Base-by-base conservation (phyloP, 1,140 invertebrate species). In the Whitmania pigra region DNA sequence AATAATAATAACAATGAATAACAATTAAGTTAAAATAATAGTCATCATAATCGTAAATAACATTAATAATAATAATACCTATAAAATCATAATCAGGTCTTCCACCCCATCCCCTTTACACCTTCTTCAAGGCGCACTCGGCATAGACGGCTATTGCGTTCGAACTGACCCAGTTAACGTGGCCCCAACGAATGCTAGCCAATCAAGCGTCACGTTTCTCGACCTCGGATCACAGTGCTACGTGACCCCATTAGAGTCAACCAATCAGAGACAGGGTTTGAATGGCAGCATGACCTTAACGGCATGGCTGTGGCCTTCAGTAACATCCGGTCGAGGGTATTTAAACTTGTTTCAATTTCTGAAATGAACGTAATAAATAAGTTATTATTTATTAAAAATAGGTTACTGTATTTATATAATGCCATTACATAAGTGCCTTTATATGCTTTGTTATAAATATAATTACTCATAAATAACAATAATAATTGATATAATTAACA, bases 151-250 rank as follows among this genome's bases (percentile, higher is more conserved):
- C 3, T 25, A 6, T 1, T 63, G 57, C 29, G 20, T 63, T 22
- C 9, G 29, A 31, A 22, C 29, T 63, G 57, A 63, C 57, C 57
- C 57, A 63, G 20, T 63, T 63, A 63, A 63, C 57, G 2, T 63
- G 57, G 22, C 57, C 2, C 57, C 57, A 7, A 63, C 57, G 3
- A 63, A 25, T n/a, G 29, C 22, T 0, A 25, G 22, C 22, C 57
- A 63, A 31, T 31, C 57, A 22, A 63, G 57, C 57, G 3, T 63
- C 11, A 25, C 57, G 0, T 63, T 63, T 20, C 20, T 57, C 54
- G 2, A 57, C 54, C 54, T 9, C 22, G 57, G 57, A 18, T 31
- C 22, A 18, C 7, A 15, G 18, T 63, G 57, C 29, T 31, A 7
- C 15, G 57, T 63, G 57, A 63, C 57, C 3, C 57, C 57, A n/a